phyloP scores from a whole-genome alignment of 2,113 vertebrate species.

The Coturnix japonica region DNA sequence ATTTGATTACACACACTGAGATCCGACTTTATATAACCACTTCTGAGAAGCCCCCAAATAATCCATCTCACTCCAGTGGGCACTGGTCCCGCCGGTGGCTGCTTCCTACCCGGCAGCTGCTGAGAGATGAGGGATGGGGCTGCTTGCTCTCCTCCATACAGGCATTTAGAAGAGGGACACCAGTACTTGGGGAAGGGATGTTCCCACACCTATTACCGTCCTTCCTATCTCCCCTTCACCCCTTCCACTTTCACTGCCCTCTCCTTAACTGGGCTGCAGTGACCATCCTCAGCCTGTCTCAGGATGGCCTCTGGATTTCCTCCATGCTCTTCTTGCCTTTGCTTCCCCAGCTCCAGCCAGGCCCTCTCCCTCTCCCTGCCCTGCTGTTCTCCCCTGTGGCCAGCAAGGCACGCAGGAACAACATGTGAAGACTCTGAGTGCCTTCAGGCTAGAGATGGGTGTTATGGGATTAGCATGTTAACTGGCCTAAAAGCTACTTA shows the following conservation, averaged over 20 bases:
- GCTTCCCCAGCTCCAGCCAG: not conserved
- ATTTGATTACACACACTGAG: slow-evolving; percentile 57
- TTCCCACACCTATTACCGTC: not conserved
- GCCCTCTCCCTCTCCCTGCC: not conserved
- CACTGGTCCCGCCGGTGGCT: not conserved
- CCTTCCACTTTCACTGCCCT: not conserved
- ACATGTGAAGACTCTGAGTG: slow-evolving; percentile 20
- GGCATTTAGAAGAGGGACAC: not conserved
- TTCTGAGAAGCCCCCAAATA: slow-evolving; percentile 44
- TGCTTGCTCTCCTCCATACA: not conserved
- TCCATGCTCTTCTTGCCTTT: not conserved
- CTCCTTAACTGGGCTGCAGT: not conserved
- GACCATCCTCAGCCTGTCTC: not conserved
- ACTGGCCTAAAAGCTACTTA: slow-evolving; percentile 66
- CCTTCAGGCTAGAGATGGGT: slow-evolving; percentile 8
- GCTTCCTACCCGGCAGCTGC: accelerated
- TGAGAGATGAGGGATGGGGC: not conserved
- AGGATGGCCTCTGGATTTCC: not conserved
- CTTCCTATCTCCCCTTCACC: not conserved
- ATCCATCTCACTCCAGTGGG: not conserved
- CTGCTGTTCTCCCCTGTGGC: not conserved
- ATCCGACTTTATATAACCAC: slow-evolving; percentile 53
- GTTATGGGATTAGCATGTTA: slow-evolving; percentile 65
- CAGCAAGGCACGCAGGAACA: not conserved
- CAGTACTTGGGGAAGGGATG: accelerated